phyloP scores from a whole-genome alignment of 1,140 invertebrate species.

The Euura lappo region DNA sequence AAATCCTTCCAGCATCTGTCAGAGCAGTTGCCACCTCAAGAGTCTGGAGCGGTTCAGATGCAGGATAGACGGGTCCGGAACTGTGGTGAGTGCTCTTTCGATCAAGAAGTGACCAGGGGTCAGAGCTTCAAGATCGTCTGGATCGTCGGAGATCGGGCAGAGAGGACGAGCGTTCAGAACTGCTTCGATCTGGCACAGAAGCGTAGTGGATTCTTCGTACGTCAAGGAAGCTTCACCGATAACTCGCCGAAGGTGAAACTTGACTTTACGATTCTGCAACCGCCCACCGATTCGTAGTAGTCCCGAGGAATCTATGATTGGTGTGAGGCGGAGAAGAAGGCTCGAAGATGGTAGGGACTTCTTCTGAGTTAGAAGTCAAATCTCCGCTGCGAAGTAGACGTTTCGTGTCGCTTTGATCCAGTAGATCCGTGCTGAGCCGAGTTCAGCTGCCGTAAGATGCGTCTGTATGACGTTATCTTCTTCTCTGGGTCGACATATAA shows the following conservation, averaged over 20 bases:
- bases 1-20: constrained; percentile 27
- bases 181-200: constrained; percentile 18
- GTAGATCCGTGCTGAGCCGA: not conserved
- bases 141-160: constrained; percentile 21
- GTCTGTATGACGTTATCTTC: not conserved
- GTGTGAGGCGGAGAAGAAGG: constrained; percentile 46
- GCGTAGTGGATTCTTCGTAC: constrained; percentile 11
- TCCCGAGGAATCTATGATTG: too few species aligned
- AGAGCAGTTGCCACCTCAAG: constrained; percentile 29
- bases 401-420: not conserved
- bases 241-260: constrained; percentile 35
- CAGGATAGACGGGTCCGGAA: constrained; percentile 18
- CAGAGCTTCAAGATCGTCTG: constrained; percentile 15
- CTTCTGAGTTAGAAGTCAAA: too few species aligned
- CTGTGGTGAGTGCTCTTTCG: constrained; percentile 14
- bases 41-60: constrained; percentile 21
- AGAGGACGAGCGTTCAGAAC: constrained; percentile 32
- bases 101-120: constrained; percentile 25
- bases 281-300: too few species aligned
- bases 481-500: not conserved
- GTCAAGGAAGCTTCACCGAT: constrained; percentile 22
- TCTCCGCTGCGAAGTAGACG: too few species aligned
- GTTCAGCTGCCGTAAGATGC: not conserved
- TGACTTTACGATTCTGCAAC: constrained; percentile 45
- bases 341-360: constrained; percentile 27